Conservation (phyloP, 2,888 invertebrate species). For the Noctua janthe region DNA sequence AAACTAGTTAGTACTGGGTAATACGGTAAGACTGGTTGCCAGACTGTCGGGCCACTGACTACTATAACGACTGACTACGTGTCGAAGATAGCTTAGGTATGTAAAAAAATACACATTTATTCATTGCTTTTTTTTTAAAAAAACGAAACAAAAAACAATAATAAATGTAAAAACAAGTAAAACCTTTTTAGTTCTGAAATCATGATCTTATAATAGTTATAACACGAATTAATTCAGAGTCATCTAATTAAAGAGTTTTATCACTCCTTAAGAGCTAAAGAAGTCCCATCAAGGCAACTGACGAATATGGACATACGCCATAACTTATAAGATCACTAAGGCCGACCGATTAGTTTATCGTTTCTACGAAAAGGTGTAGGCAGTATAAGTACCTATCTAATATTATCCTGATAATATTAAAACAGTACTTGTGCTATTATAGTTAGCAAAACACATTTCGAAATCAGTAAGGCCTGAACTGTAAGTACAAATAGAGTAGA, state of each 20-base stretch:
- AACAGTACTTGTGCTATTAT: not conserved
- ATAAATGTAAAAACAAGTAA: not conserved
- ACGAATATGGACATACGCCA: constrained; percentile 14
- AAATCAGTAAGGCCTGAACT: not conserved
- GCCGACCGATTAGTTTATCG: constrained; percentile 2
- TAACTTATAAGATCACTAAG: constrained; percentile 4
- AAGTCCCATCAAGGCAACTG: constrained; percentile 28
- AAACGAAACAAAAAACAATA: too few relatives aligned
- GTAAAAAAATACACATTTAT: not conserved
- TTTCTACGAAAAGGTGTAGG: constrained; percentile 12
- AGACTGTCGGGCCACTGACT: too few relatives aligned
- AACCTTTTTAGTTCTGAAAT: not conserved
- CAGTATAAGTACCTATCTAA: too few relatives aligned
- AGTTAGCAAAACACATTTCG: not conserved
- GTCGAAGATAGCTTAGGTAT: not conserved
- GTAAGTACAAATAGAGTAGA: not conserved
- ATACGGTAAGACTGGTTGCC: too few relatives aligned
- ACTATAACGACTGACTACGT: too few relatives aligned
- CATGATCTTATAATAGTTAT: not conserved
- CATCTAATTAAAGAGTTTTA: not conserved
- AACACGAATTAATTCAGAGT: not conserved
- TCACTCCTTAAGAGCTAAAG: not conserved
- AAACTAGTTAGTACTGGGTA: too few relatives aligned
- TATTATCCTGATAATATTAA: not conserved
- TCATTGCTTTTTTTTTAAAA: too few relatives aligned